These are phyloP conservation scores for Minunthozetes semirufus DNA, from an alignment of 2,888 invertebrate genomes.

Conservation along the genomic window DNA sequence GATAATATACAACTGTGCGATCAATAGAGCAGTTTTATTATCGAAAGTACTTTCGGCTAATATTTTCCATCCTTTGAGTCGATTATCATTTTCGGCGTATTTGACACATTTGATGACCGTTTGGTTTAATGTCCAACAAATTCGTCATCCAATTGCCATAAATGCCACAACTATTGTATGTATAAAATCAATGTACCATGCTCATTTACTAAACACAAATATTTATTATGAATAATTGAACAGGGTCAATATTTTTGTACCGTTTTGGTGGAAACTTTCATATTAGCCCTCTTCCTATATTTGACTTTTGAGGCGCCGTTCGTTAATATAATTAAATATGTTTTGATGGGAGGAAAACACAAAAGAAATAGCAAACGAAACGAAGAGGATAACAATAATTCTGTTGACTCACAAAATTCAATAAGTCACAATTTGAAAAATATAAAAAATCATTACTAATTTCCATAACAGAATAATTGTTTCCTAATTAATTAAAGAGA, in stretches of 20 bases:
- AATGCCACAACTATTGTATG: constrained; percentile 1
- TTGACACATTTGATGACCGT: constrained; percentile 29
- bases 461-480: too few species aligned
- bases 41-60: constrained; percentile 28
- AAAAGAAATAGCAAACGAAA: too few species aligned
- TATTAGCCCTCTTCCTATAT: constrained; percentile 37
- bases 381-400: too few species aligned
- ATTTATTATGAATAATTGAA: not conserved
- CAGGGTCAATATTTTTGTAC: constrained; percentile 38
- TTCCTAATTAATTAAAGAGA: too few species aligned
- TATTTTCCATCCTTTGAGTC: constrained; percentile 31
- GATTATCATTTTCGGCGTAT: constrained; percentile 32
- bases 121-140: constrained; percentile 32
- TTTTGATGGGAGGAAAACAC: constrained; percentile 26
- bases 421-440: too few species aligned
- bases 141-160: constrained; percentile 2
- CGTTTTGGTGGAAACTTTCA: constrained; percentile 37
- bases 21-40: constrained; percentile 4
- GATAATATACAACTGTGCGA: constrained; percentile 34
- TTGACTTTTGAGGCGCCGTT: constrained; percentile 41
- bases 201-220: too few species aligned
- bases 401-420: too few species aligned
- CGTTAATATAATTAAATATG: constrained; percentile 38
- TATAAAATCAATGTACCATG: not conserved
- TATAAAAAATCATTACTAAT: too few species aligned